These are phyloP conservation scores for Lepidochrysops patricia DNA, from an alignment of 2,888 invertebrate species.

Conservation along the genomic window DNA sequence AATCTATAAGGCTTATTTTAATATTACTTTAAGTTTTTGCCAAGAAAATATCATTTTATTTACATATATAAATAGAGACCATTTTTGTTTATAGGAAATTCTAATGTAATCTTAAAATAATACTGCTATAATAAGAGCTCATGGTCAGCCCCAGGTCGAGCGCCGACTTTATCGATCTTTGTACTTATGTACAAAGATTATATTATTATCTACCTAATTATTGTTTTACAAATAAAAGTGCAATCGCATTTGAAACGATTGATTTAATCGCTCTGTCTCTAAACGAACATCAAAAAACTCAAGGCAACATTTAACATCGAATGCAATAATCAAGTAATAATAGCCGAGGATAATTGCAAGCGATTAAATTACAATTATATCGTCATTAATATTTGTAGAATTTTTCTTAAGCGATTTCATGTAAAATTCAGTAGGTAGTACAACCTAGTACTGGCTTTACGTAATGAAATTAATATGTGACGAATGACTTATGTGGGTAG, in stretches of 20 bases:
- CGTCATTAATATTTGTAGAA: background rate
- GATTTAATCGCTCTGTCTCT: background rate
- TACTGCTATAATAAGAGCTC: too few species aligned
- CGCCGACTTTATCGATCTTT: too few species aligned
- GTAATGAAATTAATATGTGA: background rate
- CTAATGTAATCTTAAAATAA: too few species aligned
- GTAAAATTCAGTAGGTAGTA: background rate
- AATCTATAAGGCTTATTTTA: too few species aligned
- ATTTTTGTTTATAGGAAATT: too few species aligned
- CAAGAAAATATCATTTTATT: too few species aligned
- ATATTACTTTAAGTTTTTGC: too few species aligned
- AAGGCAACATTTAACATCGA: background rate
- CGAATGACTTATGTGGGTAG: background rate
- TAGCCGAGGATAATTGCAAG: background rate
- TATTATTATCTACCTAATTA: too few species aligned
- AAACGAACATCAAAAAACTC: background rate
- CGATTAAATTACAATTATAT: background rate
- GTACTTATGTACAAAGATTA: too few species aligned
- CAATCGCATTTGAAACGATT: background rate
- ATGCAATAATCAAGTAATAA: background rate
- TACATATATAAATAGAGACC: too few species aligned
- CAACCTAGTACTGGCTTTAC: background rate
- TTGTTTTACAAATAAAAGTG: too few species aligned
- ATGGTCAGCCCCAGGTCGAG: too few species aligned
- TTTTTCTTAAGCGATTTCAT: background rate